These are phyloP conservation scores for Deroptyus accipitrinus DNA, from an alignment of 2,113 vertebrate genomes.

Conservation along the genomic window DNA sequence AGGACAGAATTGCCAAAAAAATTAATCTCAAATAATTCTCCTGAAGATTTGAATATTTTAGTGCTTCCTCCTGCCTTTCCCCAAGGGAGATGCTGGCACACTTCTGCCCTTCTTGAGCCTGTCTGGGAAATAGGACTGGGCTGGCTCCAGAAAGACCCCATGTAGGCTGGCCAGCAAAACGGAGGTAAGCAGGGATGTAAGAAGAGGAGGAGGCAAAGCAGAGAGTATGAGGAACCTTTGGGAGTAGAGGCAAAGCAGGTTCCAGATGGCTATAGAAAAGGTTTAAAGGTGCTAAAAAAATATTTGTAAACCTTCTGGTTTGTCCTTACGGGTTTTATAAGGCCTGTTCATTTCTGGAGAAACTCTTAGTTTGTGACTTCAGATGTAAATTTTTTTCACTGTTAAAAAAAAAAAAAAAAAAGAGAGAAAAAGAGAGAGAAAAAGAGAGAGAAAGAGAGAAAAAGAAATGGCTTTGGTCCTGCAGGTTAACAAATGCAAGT, in stretches of 20 bases:
- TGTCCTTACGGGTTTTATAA: background rate
- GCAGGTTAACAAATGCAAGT: background rate
- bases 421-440: background rate
- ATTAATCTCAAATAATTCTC: background rate
- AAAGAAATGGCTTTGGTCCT: background rate
- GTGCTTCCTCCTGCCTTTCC: background rate
- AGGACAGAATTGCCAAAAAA: background rate
- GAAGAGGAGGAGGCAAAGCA: background rate
- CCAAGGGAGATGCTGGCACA: background rate
- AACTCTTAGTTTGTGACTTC: background rate
- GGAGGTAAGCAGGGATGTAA: background rate
- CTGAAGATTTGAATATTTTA: background rate
- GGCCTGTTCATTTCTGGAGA: background rate
- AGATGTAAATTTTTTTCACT: background rate
- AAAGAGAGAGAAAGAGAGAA: too few relatives aligned
- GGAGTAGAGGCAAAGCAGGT: background rate
- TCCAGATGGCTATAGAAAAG: background rate
- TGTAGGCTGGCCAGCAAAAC: rapidly evolving
- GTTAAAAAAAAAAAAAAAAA: background rate
- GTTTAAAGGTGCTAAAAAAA: background rate
- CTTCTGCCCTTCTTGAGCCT: background rate
- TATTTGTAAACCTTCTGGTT: background rate
- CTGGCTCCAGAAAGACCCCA: background rate
- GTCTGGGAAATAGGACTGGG: background rate
- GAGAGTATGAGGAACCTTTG: background rate